Base-by-base conservation (phyloP, 2,888 invertebrate species). In the Dorcus hopei region DNA sequence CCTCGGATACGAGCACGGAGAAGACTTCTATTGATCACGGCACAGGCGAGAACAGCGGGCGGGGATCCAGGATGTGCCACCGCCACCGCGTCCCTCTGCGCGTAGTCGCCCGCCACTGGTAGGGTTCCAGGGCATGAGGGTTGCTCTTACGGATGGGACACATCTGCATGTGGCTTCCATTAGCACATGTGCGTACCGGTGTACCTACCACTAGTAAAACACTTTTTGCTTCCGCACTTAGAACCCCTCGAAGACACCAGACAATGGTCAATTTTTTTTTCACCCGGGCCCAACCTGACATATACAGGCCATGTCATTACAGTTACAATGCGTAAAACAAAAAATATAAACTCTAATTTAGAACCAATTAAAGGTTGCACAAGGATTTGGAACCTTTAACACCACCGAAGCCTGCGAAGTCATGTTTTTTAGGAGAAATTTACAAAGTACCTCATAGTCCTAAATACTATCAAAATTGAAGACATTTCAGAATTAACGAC, bases 11-110 rank as follows among this genome's bases (percentile, higher is more conserved):
- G 65, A 70, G 65, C 68, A 70, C 69, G 65, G 49, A 33, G 68
- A 68, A 68, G 65, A 67, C 70, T 68, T 70, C 70, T 70, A 70
- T 70, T 70, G 70, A 70, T 70, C 70, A 70, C 70, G 66, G 70
- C 63, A 68, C 62, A 68, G 66, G 70, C 68, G 70, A 70, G 70
- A 70, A 70, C 68, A 70, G 70, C 70, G 68, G 70, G 70, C 70
- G 70, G 70, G 70, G 70, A 69, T 26, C 67, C 68, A 68, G 68
- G 68, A 67, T 67, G 62, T 70, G 65, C 66, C 65, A 65, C 69
- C 69, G 61, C 65, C 65, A 63, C 67, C 66, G 64, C 70, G 61
- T 65, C 66, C 65, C 67, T 60, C 63, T 67, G 65, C 61, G 62
- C 65, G 67, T 65, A 64, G 66, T 65, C 66, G 63, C 61, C 63